Evolutionary conservation across 2,888 invertebrate genomes (phyloP).

Genomic region (Hypercompe scribonia): DNA sequence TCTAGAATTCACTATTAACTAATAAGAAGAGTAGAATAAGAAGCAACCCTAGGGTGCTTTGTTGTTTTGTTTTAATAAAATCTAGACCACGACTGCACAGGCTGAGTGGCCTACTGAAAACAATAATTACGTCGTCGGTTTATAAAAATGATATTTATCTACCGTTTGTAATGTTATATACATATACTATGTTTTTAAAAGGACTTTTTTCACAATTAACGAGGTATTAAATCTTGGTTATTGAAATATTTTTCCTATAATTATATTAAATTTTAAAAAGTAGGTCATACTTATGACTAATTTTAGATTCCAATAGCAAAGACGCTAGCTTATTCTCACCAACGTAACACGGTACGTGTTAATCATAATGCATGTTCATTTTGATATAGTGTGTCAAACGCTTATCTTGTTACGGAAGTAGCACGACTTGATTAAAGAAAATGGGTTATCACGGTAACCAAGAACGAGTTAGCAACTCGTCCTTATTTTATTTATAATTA

Average conservation of each 20-base stretch:
- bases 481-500: conserved; percentile 5
- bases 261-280: too few species aligned
- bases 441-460: conserved; percentile 31
- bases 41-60: neutral
- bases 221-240: neutral
- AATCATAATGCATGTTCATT: conserved; percentile 6
- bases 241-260: too few species aligned
- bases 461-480: conserved; percentile 11
- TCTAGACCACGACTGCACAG: neutral
- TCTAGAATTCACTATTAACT: too few species aligned
- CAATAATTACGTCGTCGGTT: neutral
- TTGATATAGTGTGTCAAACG: conserved; percentile 24
- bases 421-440: conserved; percentile 32
- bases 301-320: neutral
- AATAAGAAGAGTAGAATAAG: too few species aligned
- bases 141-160: neutral
- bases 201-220: neutral
- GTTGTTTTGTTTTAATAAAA: neutral
- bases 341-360: neutral
- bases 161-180: neutral
- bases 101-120: neutral
- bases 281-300: neutral
- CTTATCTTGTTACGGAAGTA: conserved; percentile 41
- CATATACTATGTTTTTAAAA: neutral
- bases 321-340: neutral